Base-by-base conservation (phyloP, 2,888 invertebrate genomes). In the Ochropleura leucogaster region DNA sequence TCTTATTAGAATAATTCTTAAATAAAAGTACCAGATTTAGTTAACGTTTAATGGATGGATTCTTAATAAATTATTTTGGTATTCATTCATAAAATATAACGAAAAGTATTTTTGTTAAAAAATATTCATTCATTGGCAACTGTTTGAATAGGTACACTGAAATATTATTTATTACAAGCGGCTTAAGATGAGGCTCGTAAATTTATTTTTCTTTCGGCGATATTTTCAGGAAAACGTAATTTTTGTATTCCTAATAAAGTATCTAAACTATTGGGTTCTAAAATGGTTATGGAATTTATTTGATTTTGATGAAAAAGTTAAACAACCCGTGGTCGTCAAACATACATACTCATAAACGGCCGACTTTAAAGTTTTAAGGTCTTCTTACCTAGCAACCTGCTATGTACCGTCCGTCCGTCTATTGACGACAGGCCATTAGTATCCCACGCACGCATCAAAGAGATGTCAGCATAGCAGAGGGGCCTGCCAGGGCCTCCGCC, bases 111-210 rank as follows among this genome's bases (percentile, higher is more conserved):
- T 46, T 44, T 47, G 2, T 30, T 16, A 49, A 49, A 77, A 46
- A 30, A 53, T 1, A 49, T 46, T 46, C 18, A 30, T 30, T 75
- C 14, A 12, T 10, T 20, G 30, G 20, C 5, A 75, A 75, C 63
- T 55, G 55, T 64, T 75, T 57, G 30, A 60, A 74, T n/a, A 9
- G 51, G 9, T 59, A 63, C 42, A 42, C 49, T 49, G 42, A 62
- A 73, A 73, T 63, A 40, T 74, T 47, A 55, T 76, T 75, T 16
- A 42, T 57, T 16, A 44, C n/a, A 57, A 64, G 12, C 14, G 1
- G 30, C 57, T 57, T 46, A 18, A 0, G 40, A 44, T 14, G 44
- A 74, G 12, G 9, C 12, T 40, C 14, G 62, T 47, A 14, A 40
- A 63, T 57, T 76, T 57, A 49, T 14, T 49, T 64, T 76, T 16